A percentile compares a stretch with the other conserved stretches of the same genome.
These are phyloP conservation scores for Eulemur coronatus DNA, from an alignment of 2,797 vertebrate genomes.

Conservation along the genomic window DNA sequence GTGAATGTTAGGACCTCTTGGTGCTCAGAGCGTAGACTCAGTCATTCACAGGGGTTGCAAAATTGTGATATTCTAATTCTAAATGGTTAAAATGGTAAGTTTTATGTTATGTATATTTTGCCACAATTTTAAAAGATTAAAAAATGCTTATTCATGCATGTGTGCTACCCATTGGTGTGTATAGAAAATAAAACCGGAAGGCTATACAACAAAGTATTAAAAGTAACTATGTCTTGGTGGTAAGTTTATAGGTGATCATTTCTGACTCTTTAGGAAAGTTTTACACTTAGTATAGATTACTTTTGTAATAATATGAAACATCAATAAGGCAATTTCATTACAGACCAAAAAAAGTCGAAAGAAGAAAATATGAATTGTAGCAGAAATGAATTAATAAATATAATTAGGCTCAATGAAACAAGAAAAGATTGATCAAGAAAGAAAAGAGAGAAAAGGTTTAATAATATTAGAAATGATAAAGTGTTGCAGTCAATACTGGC, in stretches of 20 bases:
- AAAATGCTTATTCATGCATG: neutral
- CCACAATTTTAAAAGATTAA: neutral
- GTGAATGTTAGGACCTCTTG: neutral
- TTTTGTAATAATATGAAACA: neutral
- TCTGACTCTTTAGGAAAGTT: neutral
- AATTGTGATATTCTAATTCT: neutral
- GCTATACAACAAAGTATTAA: neutral
- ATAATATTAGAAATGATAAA: slow-evolving; percentile 34
- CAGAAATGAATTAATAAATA: neutral
- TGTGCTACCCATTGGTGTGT: neutral
- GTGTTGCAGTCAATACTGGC: neutral
- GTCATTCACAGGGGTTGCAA: neutral
- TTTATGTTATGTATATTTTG: neutral
- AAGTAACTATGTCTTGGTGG: neutral
- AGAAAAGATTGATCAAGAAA: neutral
- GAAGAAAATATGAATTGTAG: neutral
- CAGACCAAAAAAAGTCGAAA: neutral
- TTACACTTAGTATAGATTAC: neutral
- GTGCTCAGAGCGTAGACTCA: neutral
- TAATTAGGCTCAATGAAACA: neutral
- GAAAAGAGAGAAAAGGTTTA: neutral
- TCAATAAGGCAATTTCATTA: neutral
- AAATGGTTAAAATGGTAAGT: neutral
- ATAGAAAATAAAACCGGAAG: neutral
- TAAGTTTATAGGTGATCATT: neutral